Evolutionary conservation across 2,113 vertebrate genomes (phyloP).

Genomic region (Lutjanus erythropterus): DNA sequence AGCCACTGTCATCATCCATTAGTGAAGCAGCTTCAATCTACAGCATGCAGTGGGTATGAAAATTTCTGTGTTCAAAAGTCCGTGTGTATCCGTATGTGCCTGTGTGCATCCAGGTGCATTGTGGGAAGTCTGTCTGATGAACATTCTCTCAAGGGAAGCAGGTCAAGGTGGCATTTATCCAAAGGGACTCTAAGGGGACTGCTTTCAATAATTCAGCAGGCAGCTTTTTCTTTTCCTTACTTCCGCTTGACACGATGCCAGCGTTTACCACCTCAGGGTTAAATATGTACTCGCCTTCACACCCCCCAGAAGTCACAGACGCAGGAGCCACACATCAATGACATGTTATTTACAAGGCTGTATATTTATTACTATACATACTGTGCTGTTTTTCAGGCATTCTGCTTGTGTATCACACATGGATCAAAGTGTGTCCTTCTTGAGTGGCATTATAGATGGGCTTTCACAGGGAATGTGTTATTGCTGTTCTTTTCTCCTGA

Average conservation of each 20-base stretch:
- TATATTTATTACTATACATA: not conserved
- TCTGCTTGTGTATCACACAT: not conserved
- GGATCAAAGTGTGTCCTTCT: not conserved
- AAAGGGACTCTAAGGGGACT: constrained; percentile 56
- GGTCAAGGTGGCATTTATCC: constrained; percentile 74
- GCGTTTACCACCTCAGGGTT: constrained; percentile 54
- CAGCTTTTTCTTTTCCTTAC: constrained; percentile 55
- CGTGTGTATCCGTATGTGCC: constrained; percentile 9
- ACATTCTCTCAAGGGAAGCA: constrained; percentile 60
- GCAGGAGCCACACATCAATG: not conserved
- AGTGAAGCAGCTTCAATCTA: constrained; percentile 84
- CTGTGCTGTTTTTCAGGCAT: not conserved
- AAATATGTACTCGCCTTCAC: constrained; percentile 49
- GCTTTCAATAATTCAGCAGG: constrained; percentile 79
- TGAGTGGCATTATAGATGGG: not conserved
- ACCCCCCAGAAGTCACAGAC: not conserved
- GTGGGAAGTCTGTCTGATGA: constrained; percentile 61
- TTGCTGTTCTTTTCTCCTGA: constrained; percentile 2
- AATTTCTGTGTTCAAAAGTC: constrained; percentile 26
- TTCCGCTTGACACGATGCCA: constrained; percentile 53
- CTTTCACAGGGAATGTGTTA: not conserved
- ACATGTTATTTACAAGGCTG: constrained; percentile 7
- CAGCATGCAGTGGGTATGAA: constrained; percentile 8
- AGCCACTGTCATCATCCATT: constrained; percentile 88
- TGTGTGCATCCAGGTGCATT: constrained; percentile 51